A percentile compares a stretch with the other conserved stretches of the same genome.
These are phyloP conservation scores for Sitta europaea DNA, from an alignment of 2,113 vertebrate species.

Conservation along the genomic window DNA sequence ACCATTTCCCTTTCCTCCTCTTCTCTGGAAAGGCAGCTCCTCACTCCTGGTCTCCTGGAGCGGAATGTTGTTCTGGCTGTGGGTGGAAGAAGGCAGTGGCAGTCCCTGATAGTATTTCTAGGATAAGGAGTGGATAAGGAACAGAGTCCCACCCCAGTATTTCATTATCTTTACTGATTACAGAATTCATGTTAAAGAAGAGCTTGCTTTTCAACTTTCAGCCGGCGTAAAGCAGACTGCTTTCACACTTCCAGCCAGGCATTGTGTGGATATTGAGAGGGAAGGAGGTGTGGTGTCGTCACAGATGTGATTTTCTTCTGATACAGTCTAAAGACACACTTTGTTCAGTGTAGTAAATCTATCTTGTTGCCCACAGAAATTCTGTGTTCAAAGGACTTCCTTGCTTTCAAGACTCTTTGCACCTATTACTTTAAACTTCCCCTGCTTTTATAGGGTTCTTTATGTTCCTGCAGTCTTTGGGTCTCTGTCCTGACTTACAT, in stretches of 20 bases:
- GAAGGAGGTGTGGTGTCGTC: neutral
- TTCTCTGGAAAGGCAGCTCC: neutral
- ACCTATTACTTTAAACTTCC: neutral
- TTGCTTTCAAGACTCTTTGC: neutral
- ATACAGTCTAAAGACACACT: neutral
- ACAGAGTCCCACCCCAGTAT: neutral
- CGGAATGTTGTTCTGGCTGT: neutral
- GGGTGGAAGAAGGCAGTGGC: neutral
- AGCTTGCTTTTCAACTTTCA: neutral
- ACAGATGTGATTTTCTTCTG: neutral
- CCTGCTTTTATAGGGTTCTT: neutral
- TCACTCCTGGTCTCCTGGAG: neutral
- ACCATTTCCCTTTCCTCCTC: neutral
- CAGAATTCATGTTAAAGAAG: neutral
- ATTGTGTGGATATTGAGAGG: neutral
- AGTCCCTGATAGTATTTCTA: neutral
- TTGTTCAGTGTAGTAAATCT: neutral
- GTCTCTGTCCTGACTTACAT: neutral
- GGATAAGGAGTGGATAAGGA: neutral
- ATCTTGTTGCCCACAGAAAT: neutral
- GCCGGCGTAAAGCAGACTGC: neutral
- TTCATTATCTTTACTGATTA: neutral
- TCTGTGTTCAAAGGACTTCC: neutral
- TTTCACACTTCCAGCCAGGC: neutral
- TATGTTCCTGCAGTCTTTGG: neutral